Base-by-base conservation (phyloP, 2,888 invertebrate genomes). In the Hoplodrina blanda region DNA sequence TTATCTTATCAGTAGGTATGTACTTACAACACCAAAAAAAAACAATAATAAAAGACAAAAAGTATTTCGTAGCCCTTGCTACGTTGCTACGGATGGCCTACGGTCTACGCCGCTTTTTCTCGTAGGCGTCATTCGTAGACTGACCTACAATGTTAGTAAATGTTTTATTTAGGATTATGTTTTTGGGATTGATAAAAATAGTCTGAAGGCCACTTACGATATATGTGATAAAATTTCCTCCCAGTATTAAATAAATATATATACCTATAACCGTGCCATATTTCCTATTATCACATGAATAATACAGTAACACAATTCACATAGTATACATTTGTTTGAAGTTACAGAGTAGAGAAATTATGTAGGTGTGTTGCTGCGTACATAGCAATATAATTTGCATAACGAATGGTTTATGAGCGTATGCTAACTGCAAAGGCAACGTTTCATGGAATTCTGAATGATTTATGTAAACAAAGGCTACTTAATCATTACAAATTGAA, bases 71-170 rank as follows among this genome's bases (percentile, higher is more conserved):
- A 73, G 74, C 6, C 17, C 15, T 46, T 41, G 69, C 69, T 53
- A 74, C 69, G 74, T 52, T 20, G 69, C 73, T 74, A 74, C 73
- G 74, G 74, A 56, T 13, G 4, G 30, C 33, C 56, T 68, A 44
- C 13, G 49, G 64, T 64, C 71, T 70, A 72, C 74, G 69, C 70
- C 44, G 15, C 5, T 20, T 33, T 60, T 74, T 74, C 74, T 74
- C 57, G 62, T 74, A 69, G 74, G 69, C 73, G 57, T 62, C 30
- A 25, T 44, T 46, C 57, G 69, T 50, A 54, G 53, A 61, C 33
- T 55, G 50, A 63, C 52, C 49, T 57, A 52, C 56, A 61, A 70
- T 64, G 56, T 44, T 56, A 25, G 19, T 30, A 20, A 46, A 15
- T 37, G 25, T 20, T 54, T 46, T 17, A 25, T 33, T 5, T 4